A percentile compares a stretch with the other conserved stretches of the same genome.
Conservation (phyloP, 2,888 invertebrate genomes). For the Epistrophe grossulariae region DNA sequence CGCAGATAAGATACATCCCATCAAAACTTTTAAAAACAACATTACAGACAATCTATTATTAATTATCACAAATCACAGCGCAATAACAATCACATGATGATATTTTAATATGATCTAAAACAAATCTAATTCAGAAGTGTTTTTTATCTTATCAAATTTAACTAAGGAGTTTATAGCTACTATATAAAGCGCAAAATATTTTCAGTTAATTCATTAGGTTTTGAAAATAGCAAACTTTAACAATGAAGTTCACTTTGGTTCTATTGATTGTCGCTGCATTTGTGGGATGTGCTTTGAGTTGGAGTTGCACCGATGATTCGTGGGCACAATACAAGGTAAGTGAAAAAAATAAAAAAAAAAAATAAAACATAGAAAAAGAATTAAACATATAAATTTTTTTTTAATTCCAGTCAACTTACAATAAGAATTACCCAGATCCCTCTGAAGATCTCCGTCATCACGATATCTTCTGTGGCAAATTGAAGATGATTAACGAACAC, state of each 20-base stretch:
- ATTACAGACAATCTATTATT: no score
- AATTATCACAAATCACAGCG: no score
- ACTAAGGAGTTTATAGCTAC: background rate
- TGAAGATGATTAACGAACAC: background rate
- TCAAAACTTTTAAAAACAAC: no score
- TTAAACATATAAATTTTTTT: background rate
- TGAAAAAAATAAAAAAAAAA: background rate
- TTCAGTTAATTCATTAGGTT: background rate
- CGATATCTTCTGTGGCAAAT: background rate
- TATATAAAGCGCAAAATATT: background rate
- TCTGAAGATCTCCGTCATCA: constrained; percentile 9
- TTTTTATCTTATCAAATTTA: background rate
- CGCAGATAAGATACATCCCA: no score
- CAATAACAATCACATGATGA: no score
- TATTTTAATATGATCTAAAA: no score
- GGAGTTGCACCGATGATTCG: background rate
- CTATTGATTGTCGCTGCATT: constrained; percentile 16
- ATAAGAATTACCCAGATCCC: constrained; percentile 2
- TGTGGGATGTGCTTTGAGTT: constrained; percentile 30
- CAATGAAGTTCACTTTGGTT: constrained; percentile 20
- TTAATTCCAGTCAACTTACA: background rate
- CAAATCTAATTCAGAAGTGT: no score
- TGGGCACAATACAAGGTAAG: constrained; percentile 18
- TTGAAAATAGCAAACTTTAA: background rate
- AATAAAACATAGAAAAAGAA: background rate